phyloP scores from a whole-genome alignment of 2,113 vertebrate genomes.

The Gobio gobio region DNA sequence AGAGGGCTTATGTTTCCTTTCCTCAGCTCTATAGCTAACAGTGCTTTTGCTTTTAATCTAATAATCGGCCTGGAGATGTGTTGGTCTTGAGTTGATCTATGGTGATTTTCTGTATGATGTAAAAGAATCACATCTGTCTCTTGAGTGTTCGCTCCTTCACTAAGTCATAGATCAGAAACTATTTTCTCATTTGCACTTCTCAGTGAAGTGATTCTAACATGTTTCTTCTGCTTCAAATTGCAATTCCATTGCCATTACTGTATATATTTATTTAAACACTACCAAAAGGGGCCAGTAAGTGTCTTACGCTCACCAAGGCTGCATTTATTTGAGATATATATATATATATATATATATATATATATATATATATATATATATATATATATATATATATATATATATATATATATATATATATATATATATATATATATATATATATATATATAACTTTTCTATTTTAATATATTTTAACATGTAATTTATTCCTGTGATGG shows the following conservation, averaged over 20 bases:
- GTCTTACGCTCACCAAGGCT: not conserved
- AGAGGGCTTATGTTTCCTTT: slow-evolving; percentile 62
- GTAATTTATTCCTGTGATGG: not conserved
- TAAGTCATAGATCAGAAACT: not conserved
- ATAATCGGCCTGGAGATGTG: not conserved
- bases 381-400: too few relatives aligned
- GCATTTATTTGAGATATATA: not conserved
- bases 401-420: too few relatives aligned
- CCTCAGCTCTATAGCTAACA: not conserved
- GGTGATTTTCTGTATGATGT: not conserved
- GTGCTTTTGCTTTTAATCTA: not conserved
- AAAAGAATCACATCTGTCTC: not conserved
- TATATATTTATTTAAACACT: not conserved
- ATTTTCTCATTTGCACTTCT: not conserved
- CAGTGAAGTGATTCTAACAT: not conserved
- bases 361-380: too few relatives aligned
- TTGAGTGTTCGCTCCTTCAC: not conserved
- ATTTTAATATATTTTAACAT: not conserved
- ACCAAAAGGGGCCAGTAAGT: not conserved
- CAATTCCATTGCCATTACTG: not conserved
- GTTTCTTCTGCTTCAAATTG: not conserved
- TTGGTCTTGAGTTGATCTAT: slow-evolving; percentile 1
- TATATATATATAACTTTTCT: too few relatives aligned
- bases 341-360: too few relatives aligned
- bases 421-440: too few relatives aligned